Evolutionary conservation across 2,888 invertebrate genomes (phyloP), one percentile per base, ranked within the genome.

Genomic region (Drosophila percnosoma): DNA sequence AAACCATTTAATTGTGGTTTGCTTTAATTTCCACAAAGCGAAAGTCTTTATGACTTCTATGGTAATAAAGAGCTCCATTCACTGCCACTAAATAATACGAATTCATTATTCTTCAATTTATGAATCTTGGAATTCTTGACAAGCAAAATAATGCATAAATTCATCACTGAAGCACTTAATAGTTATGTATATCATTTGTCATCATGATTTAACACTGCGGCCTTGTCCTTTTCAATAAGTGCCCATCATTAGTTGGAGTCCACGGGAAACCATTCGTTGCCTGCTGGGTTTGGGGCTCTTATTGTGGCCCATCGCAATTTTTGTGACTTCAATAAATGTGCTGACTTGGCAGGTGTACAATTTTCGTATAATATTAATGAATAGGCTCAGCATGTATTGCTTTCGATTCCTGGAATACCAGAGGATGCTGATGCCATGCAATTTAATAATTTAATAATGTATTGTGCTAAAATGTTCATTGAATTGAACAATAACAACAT

Each of bases 171-270:
- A 66, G 60, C 63, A 51, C n/a, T 45, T 66, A 36, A 77, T 75
- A 79, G 74, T 77, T 73, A 69, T 52, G 75, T n/a, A 61, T 61
- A 67, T 70, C 80, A 80, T 75, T 78, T 78, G 80, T 80, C 77
- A 78, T 68, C 64, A 54, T 70, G 77, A 75, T 59, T 78, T 75
- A 80, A 71, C 71, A 75, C 58, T 70, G 68, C 29, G 42, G 54
- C 64, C 53, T 59, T 42, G 64, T 24, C 27, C 61, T 52, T 51
- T 79, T 79, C 75, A 80, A 78, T 80, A 75, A 78, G 70, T 58
- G 63, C 62, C 31, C 58, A 67, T 79, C 80, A 79, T 79, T 79
- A 64, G 63, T 58, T 40, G 52, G 58, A 33, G 27, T 52, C 80
- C 66, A 64, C 63, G 66, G 75, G 80, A 66, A 31, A 53, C 52